Conservation (phyloP, 2,797 vertebrate species). For the Hyperoplus lanceolatus region DNA sequence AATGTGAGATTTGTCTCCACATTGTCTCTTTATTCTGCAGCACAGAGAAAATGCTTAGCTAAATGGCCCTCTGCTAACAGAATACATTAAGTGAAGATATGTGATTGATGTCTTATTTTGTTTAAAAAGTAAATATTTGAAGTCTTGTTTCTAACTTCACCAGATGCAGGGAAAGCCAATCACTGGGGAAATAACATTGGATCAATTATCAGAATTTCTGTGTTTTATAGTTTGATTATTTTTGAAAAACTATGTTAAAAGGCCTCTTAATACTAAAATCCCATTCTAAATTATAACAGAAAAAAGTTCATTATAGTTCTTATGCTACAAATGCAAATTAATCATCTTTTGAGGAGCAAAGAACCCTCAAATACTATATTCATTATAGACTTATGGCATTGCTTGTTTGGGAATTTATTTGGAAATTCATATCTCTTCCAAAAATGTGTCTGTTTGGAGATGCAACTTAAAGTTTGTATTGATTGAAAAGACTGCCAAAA, state of each 20-base stretch:
- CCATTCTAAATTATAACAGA: slow-evolving; percentile 44
- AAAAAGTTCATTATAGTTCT: slow-evolving; percentile 40
- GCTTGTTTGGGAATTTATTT: no score
- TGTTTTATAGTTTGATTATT: slow-evolving; percentile 58
- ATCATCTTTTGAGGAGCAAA: slow-evolving; percentile 30
- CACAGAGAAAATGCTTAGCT: slow-evolving; percentile 83
- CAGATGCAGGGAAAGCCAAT: slow-evolving; percentile 73
- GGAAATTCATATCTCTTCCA: no score
- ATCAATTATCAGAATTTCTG: slow-evolving; percentile 48
- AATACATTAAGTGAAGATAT: slow-evolving; percentile 75
- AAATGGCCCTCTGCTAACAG: slow-evolving; percentile 78
- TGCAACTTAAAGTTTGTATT: no score
- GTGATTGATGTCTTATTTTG: slow-evolving; percentile 74
- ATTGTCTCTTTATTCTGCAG: slow-evolving; percentile 85
- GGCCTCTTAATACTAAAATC: slow-evolving; percentile 49
- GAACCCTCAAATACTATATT: slow-evolving; percentile 43
- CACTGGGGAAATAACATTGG: slow-evolving; percentile 58
- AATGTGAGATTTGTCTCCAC: slow-evolving; percentile 84
- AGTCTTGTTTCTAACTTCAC: slow-evolving; percentile 72
- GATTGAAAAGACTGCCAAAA: no score
- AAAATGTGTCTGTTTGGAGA: no score
- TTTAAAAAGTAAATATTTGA: slow-evolving; percentile 75
- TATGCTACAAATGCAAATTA: slow-evolving; percentile 51
- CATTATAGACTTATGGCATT: slow-evolving; percentile 46
- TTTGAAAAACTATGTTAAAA: slow-evolving; percentile 49